Conservation (phyloP, 2,113 vertebrate genomes). For the Oxygymnocypris stewartii region DNA sequence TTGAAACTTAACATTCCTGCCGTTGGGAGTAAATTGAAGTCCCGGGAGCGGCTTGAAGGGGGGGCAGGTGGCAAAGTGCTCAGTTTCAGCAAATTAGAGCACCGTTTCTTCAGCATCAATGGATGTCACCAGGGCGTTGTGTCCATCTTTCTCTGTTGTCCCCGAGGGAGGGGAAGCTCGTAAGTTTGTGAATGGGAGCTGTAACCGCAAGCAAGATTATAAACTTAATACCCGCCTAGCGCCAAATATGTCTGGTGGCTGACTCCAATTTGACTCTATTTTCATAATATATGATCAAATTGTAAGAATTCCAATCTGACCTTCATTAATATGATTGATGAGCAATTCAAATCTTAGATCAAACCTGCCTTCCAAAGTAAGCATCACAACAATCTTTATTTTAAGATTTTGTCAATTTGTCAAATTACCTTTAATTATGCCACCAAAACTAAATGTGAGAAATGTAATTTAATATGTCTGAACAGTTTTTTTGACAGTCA, state of each 20-base stretch:
- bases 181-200: neutral
- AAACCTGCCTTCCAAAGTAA: neutral
- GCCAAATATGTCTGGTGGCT: neutral
- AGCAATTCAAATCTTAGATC: neutral
- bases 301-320: neutral
- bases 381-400: neutral
- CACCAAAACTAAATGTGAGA: neutral
- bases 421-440: neutral
- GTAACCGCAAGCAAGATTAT: neutral
- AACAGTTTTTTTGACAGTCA: neutral
- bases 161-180: neutral
- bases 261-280: neutral
- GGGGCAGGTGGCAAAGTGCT: conserved; percentile 22
- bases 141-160: neutral
- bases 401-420: neutral
- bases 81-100: conserved; percentile 20
- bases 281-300: neutral
- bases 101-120: conserved; percentile 23
- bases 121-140: conserved; percentile 2
- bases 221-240: neutral
- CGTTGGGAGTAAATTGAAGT: conserved; percentile 65
- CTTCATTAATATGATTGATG: neutral
- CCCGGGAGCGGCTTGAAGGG: conserved; percentile 44
- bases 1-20: conserved; percentile 64
- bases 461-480: neutral